Percentiles rank a stretch among this genome's conserved stretches.
phyloP scores from a whole-genome alignment of 2,113 vertebrate genomes.

The Gobiocypris rarus region DNA sequence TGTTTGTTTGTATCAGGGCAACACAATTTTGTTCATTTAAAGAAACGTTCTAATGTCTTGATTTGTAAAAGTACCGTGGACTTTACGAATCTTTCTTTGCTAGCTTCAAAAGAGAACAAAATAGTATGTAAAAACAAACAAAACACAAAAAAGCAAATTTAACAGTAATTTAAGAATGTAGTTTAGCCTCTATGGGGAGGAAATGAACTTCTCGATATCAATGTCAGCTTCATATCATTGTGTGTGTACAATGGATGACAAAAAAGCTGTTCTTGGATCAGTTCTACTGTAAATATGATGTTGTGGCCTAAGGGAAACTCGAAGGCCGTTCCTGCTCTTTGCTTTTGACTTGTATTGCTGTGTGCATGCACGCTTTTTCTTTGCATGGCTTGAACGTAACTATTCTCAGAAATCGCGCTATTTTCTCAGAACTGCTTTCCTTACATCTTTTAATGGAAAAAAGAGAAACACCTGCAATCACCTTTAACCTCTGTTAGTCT shows the following conservation, averaged over 20 bases:
- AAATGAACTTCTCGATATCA: slow-evolving; percentile 87
- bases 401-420: slow-evolving; percentile 63
- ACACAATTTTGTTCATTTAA: slow-evolving; percentile 77
- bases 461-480: slow-evolving; percentile 46
- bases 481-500: slow-evolving; percentile 67
- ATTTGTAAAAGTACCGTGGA: slow-evolving; percentile 77
- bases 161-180: slow-evolving; percentile 91
- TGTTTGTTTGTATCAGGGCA: slow-evolving; percentile 77
- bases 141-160: slow-evolving; percentile 65
- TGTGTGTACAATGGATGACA: slow-evolving; percentile 79
- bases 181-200: slow-evolving; percentile 87
- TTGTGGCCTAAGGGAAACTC: slow-evolving; percentile 74
- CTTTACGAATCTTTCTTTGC: slow-evolving; percentile 78
- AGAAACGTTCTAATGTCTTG: slow-evolving; percentile 74
- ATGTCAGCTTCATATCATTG: slow-evolving; percentile 86
- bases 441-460: slow-evolving; percentile 42
- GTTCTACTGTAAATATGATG: slow-evolving; percentile 89
- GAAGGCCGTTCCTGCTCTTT: slow-evolving; percentile 82
- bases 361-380: slow-evolving; percentile 89
- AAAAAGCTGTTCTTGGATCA: slow-evolving; percentile 68
- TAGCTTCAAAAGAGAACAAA: slow-evolving; percentile 72
- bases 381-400: slow-evolving; percentile 83
- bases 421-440: slow-evolving; percentile 57
- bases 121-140: slow-evolving; percentile 67
- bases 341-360: slow-evolving; percentile 89